These are phyloP conservation scores for Petrophora chlorosata DNA, from an alignment of 2,888 invertebrate genomes.

Conservation along the genomic window DNA sequence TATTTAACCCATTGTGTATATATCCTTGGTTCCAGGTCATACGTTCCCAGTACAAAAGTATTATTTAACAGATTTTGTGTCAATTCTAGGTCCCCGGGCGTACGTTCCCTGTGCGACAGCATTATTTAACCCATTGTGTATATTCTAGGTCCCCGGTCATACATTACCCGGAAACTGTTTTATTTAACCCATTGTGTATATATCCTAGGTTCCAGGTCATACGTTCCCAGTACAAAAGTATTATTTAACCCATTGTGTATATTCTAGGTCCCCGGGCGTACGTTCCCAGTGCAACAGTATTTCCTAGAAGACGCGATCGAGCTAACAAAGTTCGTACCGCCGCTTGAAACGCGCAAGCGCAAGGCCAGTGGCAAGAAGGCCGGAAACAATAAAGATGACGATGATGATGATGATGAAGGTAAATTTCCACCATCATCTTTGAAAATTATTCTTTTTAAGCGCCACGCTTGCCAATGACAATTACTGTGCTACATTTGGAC, in stretches of 20 bases:
- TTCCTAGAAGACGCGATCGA: slow-evolving; percentile 97
- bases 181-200: too few species aligned
- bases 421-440: not conserved
- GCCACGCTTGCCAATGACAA: too few species aligned
- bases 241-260: not conserved
- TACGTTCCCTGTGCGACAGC: too few species aligned
- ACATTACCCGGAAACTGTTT: too few species aligned
- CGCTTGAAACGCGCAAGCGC: slow-evolving; percentile 88
- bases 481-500: too few species aligned
- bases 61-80: not conserved
- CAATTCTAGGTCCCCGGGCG: too few species aligned
- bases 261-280: slow-evolving; percentile 91
- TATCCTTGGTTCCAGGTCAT: not conserved
- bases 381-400: slow-evolving; percentile 78
- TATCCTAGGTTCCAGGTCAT: not conserved
- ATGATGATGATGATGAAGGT: slow-evolving; percentile 84
- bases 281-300: slow-evolving; percentile 94
- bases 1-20: too few species aligned
- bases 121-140: too few species aligned
- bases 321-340: slow-evolving; percentile 92
- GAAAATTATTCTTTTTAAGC: too few species aligned
- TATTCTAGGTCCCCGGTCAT: too few species aligned
- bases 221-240: too few species aligned
- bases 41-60: too few species aligned
- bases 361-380: slow-evolving; percentile 83